Percentiles rank a stretch among this genome's conserved stretches.
phyloP scores from a whole-genome alignment of 2,888 invertebrate genomes.

The Micoletzkya japonica region DNA sequence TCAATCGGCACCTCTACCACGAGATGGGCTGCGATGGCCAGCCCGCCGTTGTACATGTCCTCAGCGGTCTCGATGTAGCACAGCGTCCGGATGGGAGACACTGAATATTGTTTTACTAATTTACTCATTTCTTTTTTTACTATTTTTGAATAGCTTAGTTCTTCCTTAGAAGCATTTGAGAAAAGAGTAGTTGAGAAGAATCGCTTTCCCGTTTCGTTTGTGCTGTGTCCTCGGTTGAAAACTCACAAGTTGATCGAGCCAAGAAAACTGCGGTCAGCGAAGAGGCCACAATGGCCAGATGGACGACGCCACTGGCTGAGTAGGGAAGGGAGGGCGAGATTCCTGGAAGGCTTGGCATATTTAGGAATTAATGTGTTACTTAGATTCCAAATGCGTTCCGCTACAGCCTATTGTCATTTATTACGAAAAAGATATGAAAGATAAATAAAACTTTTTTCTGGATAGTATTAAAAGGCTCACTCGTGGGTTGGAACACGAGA shows the following conservation, averaged over 20 bases:
- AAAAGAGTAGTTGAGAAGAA: no score
- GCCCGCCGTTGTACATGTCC: conserved; percentile 10
- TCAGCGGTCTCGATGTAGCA: conserved; percentile 24
- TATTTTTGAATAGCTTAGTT: neutral
- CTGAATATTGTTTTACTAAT: neutral
- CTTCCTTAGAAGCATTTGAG: no score
- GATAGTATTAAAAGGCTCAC: no score
- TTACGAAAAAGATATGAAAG: no score
- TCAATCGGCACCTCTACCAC: conserved; percentile 17
- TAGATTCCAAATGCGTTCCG: no score
- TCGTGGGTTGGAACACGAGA: neutral
- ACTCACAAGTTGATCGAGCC: conserved; percentile 2
- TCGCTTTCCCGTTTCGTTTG: no score
- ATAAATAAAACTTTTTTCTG: no score
- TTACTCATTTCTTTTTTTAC: neutral
- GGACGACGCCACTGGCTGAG: conserved; percentile 9
- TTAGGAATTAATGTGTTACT: no score
- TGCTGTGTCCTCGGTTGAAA: neutral
- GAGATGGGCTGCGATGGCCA: conserved; percentile 2
- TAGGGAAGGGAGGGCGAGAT: conserved; percentile 24
- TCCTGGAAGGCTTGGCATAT: conserved; percentile 1
- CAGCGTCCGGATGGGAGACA: conserved; percentile 19
- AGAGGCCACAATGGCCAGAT: neutral
- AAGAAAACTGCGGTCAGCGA: conserved; percentile 1
- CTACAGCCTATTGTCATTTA: no score